These are phyloP conservation scores for Cyphomyrus plagiostoma DNA, from an alignment of 2,113 vertebrate genomes.

Conservation along the genomic window DNA sequence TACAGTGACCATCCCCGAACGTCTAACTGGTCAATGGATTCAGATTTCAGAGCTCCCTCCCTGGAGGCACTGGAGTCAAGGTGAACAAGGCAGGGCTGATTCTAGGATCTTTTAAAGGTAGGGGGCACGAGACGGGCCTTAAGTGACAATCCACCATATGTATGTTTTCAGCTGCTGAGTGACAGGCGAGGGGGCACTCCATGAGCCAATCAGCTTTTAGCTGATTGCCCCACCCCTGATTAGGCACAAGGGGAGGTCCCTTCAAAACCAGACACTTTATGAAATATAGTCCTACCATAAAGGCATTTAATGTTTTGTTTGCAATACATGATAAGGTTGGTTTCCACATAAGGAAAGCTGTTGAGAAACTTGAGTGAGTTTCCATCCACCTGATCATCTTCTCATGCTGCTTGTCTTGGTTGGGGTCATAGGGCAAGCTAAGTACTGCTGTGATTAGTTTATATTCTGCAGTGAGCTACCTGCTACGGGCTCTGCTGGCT, in stretches of 20 bases:
- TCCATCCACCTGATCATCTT: not conserved
- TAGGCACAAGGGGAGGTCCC: not conserved
- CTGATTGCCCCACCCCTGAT: not conserved
- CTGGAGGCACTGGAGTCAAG: not conserved
- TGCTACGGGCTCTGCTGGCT: not conserved
- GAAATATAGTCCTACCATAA: not conserved
- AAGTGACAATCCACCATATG: not conserved
- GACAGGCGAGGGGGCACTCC: not conserved
- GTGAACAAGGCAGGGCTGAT: not conserved
- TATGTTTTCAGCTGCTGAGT: not conserved
- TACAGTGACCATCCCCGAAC: not conserved
- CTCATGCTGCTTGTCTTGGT: not conserved
- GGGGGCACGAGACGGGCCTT: not conserved
- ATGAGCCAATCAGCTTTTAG: not conserved
- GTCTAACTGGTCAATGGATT: not conserved
- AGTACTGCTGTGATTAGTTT: not conserved
- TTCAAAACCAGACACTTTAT: not conserved
- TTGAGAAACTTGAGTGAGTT: not conserved
- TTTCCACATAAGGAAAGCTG: not conserved
- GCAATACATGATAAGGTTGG: not conserved
- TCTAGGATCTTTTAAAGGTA: not conserved
- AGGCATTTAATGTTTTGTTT: not conserved
- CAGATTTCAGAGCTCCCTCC: not conserved
- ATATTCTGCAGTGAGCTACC: not conserved
- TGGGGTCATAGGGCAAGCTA: not conserved